Base-by-base conservation (phyloP, 2,888 invertebrate species). In the Erpobdella octoculata region DNA sequence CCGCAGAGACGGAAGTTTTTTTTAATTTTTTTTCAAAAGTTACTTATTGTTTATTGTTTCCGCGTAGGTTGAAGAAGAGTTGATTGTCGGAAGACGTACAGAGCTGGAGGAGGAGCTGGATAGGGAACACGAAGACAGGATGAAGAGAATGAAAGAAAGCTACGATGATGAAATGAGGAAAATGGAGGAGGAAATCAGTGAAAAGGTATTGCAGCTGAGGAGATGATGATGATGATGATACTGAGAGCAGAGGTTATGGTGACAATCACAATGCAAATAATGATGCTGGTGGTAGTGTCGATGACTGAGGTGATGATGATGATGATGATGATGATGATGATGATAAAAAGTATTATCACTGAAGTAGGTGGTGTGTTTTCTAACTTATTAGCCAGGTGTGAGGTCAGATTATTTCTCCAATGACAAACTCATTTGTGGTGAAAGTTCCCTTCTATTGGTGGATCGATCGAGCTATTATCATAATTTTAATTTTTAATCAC, bases 81-180 rank as follows among this genome's bases (percentile, higher is more conserved):
- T n/a, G n/a, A n/a, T n/a, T n/a, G n/a, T n/a, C n/a, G n/a, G n/a
- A n/a, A n/a, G n/a, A n/a, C n/a, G n/a, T n/a, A n/a, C n/a, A n/a
- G n/a, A n/a, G n/a, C n/a, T n/a, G n/a, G n/a, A n/a, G 53, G 28
- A 3, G 28, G 53, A 53, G 21, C 28, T 53, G n/a, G 53, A 53
- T 8, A 28, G 8, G 8, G 15, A 53, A 1, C 53, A 53, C 4
- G 53, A 21, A 53, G 53, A 53, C 1, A 28, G 28, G 8, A 25
- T 53, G 53, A 53, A 53, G 53, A n/a, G 8, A 53, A 53, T 53
- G n/a, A 53, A 53, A 53, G 53, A 53, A 53, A 28, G 5, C 28
- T n/a, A 53, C 15, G 53, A 53, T 8, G 53, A 6, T 5, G 53
- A 53, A 53, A 25, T 53, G 15, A 53, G 53, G 53, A 53, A 21